Percentiles rank a stretch among this genome's conserved stretches.
phyloP scores from a whole-genome alignment of 2,888 invertebrate genomes.

The Hybos culiciformis region DNA sequence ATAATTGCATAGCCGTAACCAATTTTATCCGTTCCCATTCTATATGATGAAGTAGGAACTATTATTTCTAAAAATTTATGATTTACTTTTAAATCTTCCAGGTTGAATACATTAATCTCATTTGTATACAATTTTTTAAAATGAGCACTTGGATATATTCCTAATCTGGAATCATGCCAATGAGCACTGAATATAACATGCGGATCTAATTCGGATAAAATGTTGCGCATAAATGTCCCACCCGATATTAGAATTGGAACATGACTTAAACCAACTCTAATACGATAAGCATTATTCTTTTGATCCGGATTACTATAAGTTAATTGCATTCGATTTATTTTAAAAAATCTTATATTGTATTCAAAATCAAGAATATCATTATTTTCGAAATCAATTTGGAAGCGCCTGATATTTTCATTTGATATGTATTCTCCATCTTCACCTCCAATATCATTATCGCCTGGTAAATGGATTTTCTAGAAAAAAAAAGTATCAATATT shows the following conservation, averaged over 20 bases:
- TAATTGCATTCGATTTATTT: slow-evolving; percentile 56
- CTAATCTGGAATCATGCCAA: slow-evolving; percentile 41
- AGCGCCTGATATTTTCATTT: slow-evolving; percentile 53
- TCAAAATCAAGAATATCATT: slow-evolving; percentile 46
- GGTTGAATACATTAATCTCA: slow-evolving; percentile 25
- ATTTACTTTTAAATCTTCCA: slow-evolving; percentile 25
- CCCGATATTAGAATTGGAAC: slow-evolving; percentile 44
- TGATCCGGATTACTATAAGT: slow-evolving; percentile 44
- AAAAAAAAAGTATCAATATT: slow-evolving; percentile 15
- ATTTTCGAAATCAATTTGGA: slow-evolving; percentile 60
- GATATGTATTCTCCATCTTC: slow-evolving; percentile 61
- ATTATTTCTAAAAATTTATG: slow-evolving; percentile 57
- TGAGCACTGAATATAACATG: slow-evolving; percentile 57
- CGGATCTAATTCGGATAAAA: slow-evolving; percentile 49
- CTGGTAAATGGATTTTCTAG: slow-evolving; percentile 75
- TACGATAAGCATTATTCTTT: slow-evolving; percentile 25
- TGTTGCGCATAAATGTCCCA: slow-evolving; percentile 36
- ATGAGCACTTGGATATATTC: slow-evolving; percentile 30
- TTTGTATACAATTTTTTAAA: slow-evolving; percentile 29
- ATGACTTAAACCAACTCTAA: slow-evolving; percentile 54
- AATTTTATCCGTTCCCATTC: slow-evolving; percentile 82
- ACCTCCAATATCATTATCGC: slow-evolving; percentile 96
- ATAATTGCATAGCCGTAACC: slow-evolving; percentile 76
- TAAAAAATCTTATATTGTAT: slow-evolving; percentile 51
- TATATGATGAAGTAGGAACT: slow-evolving; percentile 89